phyloP scores from a whole-genome alignment of 2,888 invertebrate species.

The Ophion costatus region DNA sequence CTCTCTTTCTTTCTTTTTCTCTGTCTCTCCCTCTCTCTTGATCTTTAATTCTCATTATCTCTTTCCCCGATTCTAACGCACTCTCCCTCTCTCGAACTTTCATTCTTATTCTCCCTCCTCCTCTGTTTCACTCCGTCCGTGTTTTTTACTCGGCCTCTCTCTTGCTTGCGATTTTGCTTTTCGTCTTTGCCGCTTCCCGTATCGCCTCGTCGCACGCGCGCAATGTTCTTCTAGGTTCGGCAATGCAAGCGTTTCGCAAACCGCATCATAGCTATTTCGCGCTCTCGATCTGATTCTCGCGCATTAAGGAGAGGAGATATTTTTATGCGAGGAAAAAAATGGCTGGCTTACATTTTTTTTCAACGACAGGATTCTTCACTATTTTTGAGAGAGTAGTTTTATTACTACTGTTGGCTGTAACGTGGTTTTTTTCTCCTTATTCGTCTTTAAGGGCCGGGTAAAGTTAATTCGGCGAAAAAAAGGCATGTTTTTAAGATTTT shows the following conservation, averaged over 20 bases:
- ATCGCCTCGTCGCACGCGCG: conserved; percentile 80
- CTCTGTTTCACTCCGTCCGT: conserved; percentile 47
- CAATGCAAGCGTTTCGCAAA: conserved; percentile 66
- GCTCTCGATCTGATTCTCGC: conserved; percentile 4
- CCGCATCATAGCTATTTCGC: neutral
- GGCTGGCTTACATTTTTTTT: too few species aligned
- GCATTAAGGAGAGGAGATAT: too few species aligned
- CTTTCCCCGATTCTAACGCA: conserved; percentile 46
- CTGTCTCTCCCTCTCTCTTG: conserved; percentile 55
- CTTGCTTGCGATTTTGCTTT: conserved; percentile 74
- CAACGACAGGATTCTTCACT: too few species aligned
- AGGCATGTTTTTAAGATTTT: too few species aligned
- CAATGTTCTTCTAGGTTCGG: conserved; percentile 30
- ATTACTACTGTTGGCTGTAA: too few species aligned
- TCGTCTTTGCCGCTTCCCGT: conserved; percentile 78
- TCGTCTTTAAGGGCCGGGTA: too few species aligned
- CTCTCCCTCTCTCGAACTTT: conserved; percentile 42
- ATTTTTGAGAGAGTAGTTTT: too few species aligned
- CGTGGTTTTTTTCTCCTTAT: too few species aligned
- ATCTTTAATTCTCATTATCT: conserved; percentile 44
- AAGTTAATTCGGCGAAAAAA: too few species aligned
- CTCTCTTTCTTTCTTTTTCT: conserved; percentile 56
- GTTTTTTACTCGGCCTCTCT: conserved; percentile 24
- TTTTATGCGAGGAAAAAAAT: too few species aligned
- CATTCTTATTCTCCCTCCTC: conserved; percentile 41